Base-by-base conservation (phyloP, 2,113 vertebrate genomes). In the Hiodon tergisus region DNA sequence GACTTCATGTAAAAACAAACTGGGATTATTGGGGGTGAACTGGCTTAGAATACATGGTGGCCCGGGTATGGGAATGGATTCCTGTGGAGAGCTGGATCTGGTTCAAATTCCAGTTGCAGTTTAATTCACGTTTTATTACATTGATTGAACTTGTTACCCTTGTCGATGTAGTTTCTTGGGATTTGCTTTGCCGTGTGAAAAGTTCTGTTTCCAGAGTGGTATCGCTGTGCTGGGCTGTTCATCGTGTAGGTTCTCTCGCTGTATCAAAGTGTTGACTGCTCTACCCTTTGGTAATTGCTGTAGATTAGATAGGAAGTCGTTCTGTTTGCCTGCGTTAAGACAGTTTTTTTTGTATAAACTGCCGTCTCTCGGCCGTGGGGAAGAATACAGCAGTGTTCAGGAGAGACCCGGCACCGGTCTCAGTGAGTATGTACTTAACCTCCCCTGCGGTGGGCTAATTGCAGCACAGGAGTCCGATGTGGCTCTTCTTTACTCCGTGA, bases 401-500 rank as follows among this genome's bases (percentile, higher is more conserved):
- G 16, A 3, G 66, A 52, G 66, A 68, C 31, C 4, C 16, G 50
- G 4, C 31, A 2, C 31, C 31, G 61, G 61, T 63, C 17, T 63
- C 14, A 6, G 14, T 3, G 14, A 63, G 2, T 3, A 3, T 4
- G 5, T 63, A 63, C 7, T 63, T 71, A 47, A 47, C 7, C 7
- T 67, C 2, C 48, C 6, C 54, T 14, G 14, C 48, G 71, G 71
- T 47, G 47, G 17, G 31, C 13, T 67, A 62, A 6, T 54, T 67
- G 10, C 11, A 48, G 4, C 50, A 67, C 17, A 7, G 47, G 13
- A 10, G 16, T 14, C 6, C 55, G 62, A 74, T 14, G 48, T 53
- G 48, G 47, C 47, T 62, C 62, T 65, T 5, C 52, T 73, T 57
- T 74, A 67, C 61, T 55, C 13, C 46, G 13, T 58, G 73, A 74